A percentile compares a stretch with the other conserved stretches of the same genome.
Evolutionary conservation across 92 coral and sea anemone genomes (phyloP).

Genomic region (Desmophyllum pertusum): DNA sequence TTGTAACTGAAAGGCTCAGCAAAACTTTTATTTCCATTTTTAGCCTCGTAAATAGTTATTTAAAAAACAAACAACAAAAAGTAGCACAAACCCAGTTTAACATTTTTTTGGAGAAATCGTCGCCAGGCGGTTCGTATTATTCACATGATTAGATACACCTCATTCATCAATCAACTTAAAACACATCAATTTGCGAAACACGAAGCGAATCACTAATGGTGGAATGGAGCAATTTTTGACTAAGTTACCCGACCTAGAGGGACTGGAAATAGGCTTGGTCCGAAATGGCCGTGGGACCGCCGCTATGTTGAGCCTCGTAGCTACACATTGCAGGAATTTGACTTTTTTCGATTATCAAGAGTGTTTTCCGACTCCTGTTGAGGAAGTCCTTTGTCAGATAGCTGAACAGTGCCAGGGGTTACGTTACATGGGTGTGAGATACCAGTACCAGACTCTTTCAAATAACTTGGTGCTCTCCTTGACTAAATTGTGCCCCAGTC

Average conservation of each 20-base stretch:
- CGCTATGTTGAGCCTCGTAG: constrained; percentile 52
- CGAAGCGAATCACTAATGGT: constrained; percentile 62
- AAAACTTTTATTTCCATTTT: too few relatives aligned
- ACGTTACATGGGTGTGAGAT: constrained; percentile 46
- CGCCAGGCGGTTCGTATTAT: too few relatives aligned
- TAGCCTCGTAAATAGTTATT: too few relatives aligned
- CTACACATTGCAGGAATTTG: constrained; percentile 63
- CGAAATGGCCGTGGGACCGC: constrained; percentile 71
- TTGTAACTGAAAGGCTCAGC: too few relatives aligned
- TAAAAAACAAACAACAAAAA: too few relatives aligned
- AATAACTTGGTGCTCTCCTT: constrained; percentile 36
- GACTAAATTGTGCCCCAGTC: constrained; percentile 43
- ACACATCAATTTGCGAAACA: constrained; percentile 72
- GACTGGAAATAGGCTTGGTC: constrained; percentile 72
- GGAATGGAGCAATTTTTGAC: constrained; percentile 69
- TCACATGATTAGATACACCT: too few relatives aligned
- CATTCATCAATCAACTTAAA: constrained; percentile 36
- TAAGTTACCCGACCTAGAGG: constrained; percentile 56
- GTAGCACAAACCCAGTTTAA: too few relatives aligned
- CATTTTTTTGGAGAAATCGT: too few relatives aligned
- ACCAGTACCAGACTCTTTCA: constrained; percentile 40
- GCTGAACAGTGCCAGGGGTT: constrained; percentile 55
- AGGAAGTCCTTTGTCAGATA: constrained; percentile 61
- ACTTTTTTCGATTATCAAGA: constrained; percentile 58
- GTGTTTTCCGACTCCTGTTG: constrained; percentile 40